Conservation (phyloP, 2,113 vertebrate genomes). For the Jaculus jaculus region DNA sequence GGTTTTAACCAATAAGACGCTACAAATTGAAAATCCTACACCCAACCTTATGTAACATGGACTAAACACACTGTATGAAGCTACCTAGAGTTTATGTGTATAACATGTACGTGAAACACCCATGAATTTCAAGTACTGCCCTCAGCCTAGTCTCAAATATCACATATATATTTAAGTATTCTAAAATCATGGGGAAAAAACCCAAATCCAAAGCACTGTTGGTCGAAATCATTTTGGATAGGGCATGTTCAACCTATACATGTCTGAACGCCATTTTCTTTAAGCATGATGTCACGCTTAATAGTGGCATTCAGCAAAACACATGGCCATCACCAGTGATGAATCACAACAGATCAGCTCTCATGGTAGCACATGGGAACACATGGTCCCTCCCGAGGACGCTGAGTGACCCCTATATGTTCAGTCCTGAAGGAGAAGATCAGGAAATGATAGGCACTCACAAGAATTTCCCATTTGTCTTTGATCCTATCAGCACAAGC, state of each 20-base stretch:
- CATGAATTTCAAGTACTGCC: background rate
- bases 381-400: accelerated
- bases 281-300: background rate
- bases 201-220: background rate
- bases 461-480: conserved; percentile 93
- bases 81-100: background rate
- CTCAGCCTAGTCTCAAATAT: background rate
- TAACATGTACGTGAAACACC: background rate
- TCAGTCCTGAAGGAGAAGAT: accelerated
- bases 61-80: background rate
- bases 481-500: conserved; percentile 87
- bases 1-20: background rate
- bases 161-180: background rate
- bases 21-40: background rate
- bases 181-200: background rate
- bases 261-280: background rate
- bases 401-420: too few relatives aligned
- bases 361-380: accelerated
- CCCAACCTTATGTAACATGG: background rate
- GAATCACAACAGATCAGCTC: background rate
- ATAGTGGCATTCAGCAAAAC: background rate
- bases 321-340: background rate
- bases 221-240: background rate
- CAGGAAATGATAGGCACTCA: conserved; percentile 83
- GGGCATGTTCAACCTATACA: background rate